Conservation (phyloP, 2,888 invertebrate species). For the Osmoderma eremita region DNA sequence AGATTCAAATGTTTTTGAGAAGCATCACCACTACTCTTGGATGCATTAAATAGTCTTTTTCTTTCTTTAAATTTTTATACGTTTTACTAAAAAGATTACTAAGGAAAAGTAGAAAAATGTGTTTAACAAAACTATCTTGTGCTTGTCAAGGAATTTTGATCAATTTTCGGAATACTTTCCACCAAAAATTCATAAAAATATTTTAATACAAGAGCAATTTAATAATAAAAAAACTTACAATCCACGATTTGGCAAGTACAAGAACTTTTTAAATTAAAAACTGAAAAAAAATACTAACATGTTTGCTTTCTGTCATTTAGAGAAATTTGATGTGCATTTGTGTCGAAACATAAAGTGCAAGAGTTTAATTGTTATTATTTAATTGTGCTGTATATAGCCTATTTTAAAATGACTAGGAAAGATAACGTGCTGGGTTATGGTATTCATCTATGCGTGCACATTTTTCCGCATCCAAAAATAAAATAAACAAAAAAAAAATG, state of each 20-base stretch:
- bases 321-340: slow-evolving; percentile 29
- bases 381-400: slow-evolving; percentile 37
- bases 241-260: slow-evolving; percentile 26
- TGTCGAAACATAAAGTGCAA: slow-evolving; percentile 30
- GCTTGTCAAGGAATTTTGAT: too few species aligned
- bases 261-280: slow-evolving; percentile 10
- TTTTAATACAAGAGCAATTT: too few species aligned
- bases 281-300: slow-evolving; percentile 7
- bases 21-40: slow-evolving; percentile 24
- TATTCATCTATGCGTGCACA: slow-evolving; percentile 36
- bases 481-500: too few species aligned
- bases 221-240: too few species aligned
- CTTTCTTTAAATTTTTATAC: slow-evolving; percentile 12
- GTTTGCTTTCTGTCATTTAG: slow-evolving; percentile 31
- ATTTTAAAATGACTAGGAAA: slow-evolving; percentile 23
- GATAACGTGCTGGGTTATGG: slow-evolving; percentile 31
- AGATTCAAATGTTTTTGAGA: slow-evolving; percentile 9
- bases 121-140: slow-evolving; percentile 12
- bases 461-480: slow-evolving; percentile 22
- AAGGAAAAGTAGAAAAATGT: not conserved
- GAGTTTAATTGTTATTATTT: slow-evolving; percentile 31
- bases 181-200: too few species aligned
- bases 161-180: too few species aligned
- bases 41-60: slow-evolving; percentile 19
- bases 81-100: slow-evolving; percentile 4